Conservation (phyloP, 2,888 invertebrate species). For the Elegia similella region DNA sequence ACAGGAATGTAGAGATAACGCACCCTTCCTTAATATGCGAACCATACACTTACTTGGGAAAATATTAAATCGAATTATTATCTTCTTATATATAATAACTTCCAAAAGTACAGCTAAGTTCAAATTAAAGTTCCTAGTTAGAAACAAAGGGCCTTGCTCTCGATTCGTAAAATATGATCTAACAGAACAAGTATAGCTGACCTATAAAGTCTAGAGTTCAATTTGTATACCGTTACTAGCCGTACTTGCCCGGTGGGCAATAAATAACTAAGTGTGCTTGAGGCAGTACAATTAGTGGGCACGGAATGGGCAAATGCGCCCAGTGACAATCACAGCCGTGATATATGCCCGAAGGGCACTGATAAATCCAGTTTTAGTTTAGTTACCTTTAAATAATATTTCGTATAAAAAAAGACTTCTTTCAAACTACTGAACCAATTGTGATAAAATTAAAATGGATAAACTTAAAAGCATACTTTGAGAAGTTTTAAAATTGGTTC, state of each 20-base stretch:
- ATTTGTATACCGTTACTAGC: conserved; percentile 14
- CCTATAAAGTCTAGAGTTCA: conserved; percentile 15
- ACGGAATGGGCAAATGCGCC: conserved; percentile 5
- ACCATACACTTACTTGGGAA: no score
- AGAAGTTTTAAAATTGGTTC: no score
- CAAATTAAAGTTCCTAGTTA: neutral
- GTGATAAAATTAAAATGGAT: no score
- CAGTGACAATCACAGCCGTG: neutral
- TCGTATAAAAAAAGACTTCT: no score
- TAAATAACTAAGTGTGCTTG: conserved; percentile 15
- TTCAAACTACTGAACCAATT: no score
- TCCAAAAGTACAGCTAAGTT: neutral
- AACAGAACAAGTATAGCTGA: conserved; percentile 6
- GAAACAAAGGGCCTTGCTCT: conserved; percentile 8
- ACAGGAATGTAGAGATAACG: no score
- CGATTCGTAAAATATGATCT: conserved; percentile 8
- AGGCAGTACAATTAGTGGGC: conserved; percentile 14
- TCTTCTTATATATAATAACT: no score
- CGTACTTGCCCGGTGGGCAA: conserved; percentile 12
- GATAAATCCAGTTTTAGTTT: neutral
- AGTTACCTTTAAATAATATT: no score
- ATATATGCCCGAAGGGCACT: neutral
- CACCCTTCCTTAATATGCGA: no score
- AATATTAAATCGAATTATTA: no score
- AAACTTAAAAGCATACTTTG: no score